Evolutionary conservation across 2,888 invertebrate genomes (phyloP).

Genomic region (Aplocera efformata): DNA sequence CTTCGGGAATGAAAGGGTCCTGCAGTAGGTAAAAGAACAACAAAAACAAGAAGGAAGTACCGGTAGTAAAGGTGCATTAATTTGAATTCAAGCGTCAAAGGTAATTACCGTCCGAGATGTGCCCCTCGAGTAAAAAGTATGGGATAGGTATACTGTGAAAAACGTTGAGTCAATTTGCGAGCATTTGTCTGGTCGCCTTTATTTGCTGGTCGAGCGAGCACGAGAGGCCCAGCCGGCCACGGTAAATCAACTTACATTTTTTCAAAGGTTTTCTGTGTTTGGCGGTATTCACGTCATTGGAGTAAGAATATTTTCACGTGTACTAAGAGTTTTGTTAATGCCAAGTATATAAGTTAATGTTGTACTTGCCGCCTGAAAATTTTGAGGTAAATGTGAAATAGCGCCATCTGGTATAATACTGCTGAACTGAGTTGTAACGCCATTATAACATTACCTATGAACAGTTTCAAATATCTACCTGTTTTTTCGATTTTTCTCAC

Average conservation of each 20-base stretch:
- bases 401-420: too few species aligned
- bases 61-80: conserved; percentile 19
- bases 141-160: conserved; percentile 61
- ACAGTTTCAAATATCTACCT: too few species aligned
- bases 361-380: too few species aligned
- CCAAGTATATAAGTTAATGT: conserved; percentile 22
- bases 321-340: conserved; percentile 50
- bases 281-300: conserved; percentile 65
- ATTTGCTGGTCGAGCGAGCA: conserved; percentile 72
- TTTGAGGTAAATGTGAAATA: too few species aligned
- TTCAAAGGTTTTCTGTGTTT: conserved; percentile 76
- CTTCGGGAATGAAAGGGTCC: conserved; percentile 17
- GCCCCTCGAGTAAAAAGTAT: conserved; percentile 55
- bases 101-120: conserved; percentile 31
- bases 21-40: conserved; percentile 20
- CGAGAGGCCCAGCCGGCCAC: conserved; percentile 62
- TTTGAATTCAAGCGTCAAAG: conserved; percentile 23
- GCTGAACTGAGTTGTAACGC: too few species aligned
- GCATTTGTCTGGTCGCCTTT: conserved; percentile 78
- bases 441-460: too few species aligned
- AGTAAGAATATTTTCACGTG: conserved; percentile 64
- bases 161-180: conserved; percentile 77
- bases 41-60: conserved; percentile 17
- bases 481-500: too few species aligned
- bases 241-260: conserved; percentile 79